Conservation (phyloP, 2,113 vertebrate species). For the Oxyruncus cristatus region DNA sequence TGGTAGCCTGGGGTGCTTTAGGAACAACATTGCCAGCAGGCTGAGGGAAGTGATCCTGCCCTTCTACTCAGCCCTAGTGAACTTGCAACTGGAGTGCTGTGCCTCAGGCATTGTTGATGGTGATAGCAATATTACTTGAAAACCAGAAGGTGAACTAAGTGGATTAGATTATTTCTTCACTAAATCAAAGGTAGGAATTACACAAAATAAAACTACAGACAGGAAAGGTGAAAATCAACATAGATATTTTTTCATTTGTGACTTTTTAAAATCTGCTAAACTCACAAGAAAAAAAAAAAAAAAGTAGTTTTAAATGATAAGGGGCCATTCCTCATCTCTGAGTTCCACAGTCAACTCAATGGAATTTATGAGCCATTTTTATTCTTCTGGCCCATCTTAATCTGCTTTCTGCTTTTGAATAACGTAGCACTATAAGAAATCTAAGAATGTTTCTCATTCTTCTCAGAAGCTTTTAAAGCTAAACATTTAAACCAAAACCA, state of each 20-base stretch:
- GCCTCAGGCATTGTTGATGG: not conserved
- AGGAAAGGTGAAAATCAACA: not conserved
- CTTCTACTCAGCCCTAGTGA: not conserved
- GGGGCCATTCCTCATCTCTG: not conserved
- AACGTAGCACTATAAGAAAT: not conserved
- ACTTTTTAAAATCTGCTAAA: not conserved
- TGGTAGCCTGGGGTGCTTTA: not conserved
- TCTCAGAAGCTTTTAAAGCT: not conserved
- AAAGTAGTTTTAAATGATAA: not conserved
- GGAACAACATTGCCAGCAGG: not conserved
- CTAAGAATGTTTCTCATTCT: not conserved
- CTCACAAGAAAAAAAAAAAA: not conserved
- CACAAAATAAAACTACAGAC: not conserved
- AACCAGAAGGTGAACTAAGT: not conserved
- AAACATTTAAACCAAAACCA: not conserved
- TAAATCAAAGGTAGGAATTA: not conserved
- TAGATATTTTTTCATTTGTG: not conserved
- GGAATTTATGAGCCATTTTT: not conserved
- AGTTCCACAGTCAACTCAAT: not conserved
- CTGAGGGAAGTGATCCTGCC: not conserved
- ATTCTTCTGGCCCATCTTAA: not conserved
- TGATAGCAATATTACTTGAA: not conserved
- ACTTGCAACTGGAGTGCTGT: not conserved
- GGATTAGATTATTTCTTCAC: not conserved
- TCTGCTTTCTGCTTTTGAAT: not conserved